Base-by-base conservation (phyloP, 2,113 vertebrate genomes). In the Tachuris rubrigastra region DNA sequence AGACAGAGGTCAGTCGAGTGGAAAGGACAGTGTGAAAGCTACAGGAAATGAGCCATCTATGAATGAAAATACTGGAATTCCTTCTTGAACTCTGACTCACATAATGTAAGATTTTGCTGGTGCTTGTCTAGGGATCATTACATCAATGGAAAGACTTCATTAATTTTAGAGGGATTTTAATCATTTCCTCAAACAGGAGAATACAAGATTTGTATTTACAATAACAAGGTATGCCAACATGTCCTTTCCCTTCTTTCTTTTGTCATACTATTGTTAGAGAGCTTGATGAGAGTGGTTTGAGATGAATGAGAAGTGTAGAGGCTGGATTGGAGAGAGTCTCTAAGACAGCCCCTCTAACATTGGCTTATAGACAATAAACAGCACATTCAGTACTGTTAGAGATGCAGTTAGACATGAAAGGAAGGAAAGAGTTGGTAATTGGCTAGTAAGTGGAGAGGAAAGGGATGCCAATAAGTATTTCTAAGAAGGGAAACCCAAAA, bases 1-100 rank as follows among this genome's bases (percentile, higher is more conserved):
- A 96, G 95, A 89, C 90, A 93, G 92, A 96, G 90, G 90, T 85
- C 94, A 92, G 58, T 92, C 52, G 9, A 95, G 90, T 95, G 93
- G 90, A 96, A 96, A 96, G 96, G 90, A 95, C 95, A 95, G 92
- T 89, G 80, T 95, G 92, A 92, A 94, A 89, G 88, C 93, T 90
- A 87, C 90, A 96, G 92, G 94, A 96, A 96, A 96, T 94, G 84
- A 95, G 62, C 41, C 77, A 95, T 93, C 68, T 85, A 58, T 93
- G 84, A 88, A 95, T 71, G 91, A 93, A 92, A 90, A 92, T 89
- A 89, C 44, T 87, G 90, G 69, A 89, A 85, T 66, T 92, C 68
- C 76, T 90, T 89, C 65, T 81, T 90, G 88, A 90, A 92, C 79
- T 58, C 86, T 87, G 44, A 92, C 80, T 94, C 88, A 87, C 53